Evolutionary conservation across 2,113 vertebrate species (phyloP).

Genomic region (Diphyllodes magnificus): DNA sequence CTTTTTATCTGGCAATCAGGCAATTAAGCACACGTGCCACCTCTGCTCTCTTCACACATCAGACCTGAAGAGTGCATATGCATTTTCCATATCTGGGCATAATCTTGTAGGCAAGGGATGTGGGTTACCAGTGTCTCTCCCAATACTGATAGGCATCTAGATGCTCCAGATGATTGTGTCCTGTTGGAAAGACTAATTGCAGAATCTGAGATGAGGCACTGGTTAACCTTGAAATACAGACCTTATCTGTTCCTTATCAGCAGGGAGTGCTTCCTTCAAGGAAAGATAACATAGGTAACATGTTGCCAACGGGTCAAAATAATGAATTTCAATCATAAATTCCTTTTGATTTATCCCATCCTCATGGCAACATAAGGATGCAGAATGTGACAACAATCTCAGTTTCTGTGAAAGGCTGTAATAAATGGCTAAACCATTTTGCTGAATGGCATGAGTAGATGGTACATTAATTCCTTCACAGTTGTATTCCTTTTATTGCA

Average conservation of each 20-base stretch:
- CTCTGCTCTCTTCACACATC: neutral
- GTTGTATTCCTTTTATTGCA: neutral
- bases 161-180: neutral
- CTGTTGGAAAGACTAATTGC: neutral
- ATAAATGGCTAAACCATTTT: neutral
- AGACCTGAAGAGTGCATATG: neutral
- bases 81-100: neutral
- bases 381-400: neutral
- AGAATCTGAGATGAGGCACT: neutral
- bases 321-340: neutral
- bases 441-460: neutral
- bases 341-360: neutral
- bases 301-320: neutral
- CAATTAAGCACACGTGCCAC: rapidly evolving
- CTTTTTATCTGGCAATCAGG: neutral
- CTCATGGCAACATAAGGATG: neutral
- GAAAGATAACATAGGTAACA: neutral
- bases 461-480: neutral
- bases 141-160: neutral
- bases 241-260: neutral
- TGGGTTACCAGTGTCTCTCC: neutral
- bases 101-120: neutral
- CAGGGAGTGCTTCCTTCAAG: neutral
- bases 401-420: neutral
- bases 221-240: neutral